phyloP scores from a whole-genome alignment of 1,140 invertebrate species.

The Watersipora subatra region DNA sequence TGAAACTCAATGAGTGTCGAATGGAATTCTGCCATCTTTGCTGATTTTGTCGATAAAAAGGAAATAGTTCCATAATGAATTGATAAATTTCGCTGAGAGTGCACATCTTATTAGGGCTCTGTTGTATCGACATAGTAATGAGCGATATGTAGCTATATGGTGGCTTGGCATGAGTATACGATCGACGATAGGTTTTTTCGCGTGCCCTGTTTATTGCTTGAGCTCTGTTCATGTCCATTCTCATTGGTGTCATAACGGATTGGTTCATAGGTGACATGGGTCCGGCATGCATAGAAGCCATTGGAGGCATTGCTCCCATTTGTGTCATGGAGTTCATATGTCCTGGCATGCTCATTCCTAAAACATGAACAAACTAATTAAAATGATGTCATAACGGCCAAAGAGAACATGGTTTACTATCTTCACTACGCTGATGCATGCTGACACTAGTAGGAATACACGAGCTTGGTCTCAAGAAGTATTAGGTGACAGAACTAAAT shows the following conservation, averaged over 20 bases:
- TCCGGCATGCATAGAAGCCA: conserved; percentile 4
- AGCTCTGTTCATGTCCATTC: conserved; percentile 2
- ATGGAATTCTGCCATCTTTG: conserved; percentile 83
- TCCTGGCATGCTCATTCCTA: neutral
- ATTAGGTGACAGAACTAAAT: too few species aligned
- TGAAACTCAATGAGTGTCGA: conserved; percentile 60
- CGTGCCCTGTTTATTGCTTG: neutral
- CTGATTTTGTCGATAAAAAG: conserved; percentile 10
- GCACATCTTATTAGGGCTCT: conserved; percentile 12
- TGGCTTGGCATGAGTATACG: conserved; percentile 8
- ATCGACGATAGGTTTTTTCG: neutral
- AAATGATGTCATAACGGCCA: too few species aligned
- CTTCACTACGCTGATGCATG: too few species aligned
- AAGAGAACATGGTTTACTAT: too few species aligned
- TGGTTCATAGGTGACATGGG: conserved; percentile 28
- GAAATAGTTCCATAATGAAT: conserved; percentile 9
- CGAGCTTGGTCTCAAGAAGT: too few species aligned
- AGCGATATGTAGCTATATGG: conserved; percentile 9
- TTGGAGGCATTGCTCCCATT: neutral
- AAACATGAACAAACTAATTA: neutral
- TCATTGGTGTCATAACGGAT: conserved; percentile 12
- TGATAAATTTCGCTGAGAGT: conserved; percentile 9
- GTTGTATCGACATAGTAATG: conserved; percentile 15
- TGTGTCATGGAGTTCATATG: neutral
- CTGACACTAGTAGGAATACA: too few species aligned